Evolutionary conservation across 2,888 invertebrate species (phyloP).

Genomic region (Noctua janthina): DNA sequence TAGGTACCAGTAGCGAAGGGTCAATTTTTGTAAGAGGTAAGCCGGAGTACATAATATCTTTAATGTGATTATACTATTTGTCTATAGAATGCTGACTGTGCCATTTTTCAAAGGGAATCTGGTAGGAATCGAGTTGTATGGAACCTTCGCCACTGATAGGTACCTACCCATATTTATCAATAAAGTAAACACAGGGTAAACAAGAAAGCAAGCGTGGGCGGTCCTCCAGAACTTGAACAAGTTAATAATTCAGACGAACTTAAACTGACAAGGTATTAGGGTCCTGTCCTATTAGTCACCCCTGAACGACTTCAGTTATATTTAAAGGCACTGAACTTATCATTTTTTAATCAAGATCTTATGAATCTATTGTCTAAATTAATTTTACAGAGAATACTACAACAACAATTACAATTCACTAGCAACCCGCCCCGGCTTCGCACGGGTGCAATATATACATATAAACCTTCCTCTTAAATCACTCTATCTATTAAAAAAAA

Average conservation of each 20-base stretch:
- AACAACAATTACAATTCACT: not conserved
- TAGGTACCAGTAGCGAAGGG: not conserved
- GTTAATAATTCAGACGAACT: constrained; percentile 32
- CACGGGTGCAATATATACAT: no score
- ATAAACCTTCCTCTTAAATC: no score
- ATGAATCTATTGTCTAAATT: not conserved
- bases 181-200: not conserved
- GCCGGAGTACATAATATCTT: no score
- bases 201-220: not conserved
- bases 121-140: no score
- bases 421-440: no score
- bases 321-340: not conserved
- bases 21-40: no score
- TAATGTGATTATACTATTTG: no score
- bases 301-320: not conserved
- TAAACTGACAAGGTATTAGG: constrained; percentile 22
- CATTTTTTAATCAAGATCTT: not conserved
- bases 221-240: constrained; percentile 18
- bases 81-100: no score
- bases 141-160: no score
- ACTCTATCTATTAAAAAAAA: no score
- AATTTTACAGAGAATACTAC: not conserved
- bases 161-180: not conserved
- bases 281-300: constrained; percentile 13
- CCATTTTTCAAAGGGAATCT: no score